Evolutionary conservation across 1,140 invertebrate genomes (phyloP), one percentile per base, ranked within the genome.

Genomic region (Ceratitis capitata): DNA sequence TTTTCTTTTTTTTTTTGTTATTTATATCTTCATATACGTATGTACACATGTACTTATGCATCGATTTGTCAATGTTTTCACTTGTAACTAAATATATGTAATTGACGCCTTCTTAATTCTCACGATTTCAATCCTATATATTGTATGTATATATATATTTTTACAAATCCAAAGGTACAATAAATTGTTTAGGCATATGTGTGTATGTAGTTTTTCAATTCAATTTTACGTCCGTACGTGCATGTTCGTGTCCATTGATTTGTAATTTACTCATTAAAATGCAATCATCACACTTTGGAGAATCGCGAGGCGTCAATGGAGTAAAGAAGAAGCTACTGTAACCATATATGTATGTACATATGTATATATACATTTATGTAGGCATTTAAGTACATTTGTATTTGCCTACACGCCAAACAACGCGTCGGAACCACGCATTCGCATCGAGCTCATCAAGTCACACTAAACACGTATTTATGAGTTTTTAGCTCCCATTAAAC

Each of bases 241-340:
- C 84, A 78, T n/a, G 42, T 35, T 39, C 45, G 49, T 78, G 49
- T 82, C 39, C 61, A 84, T 84, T 86, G 85, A 84, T 86, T 86
- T 84, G 58, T 86, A 86, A 86, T 86, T 86, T 86, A 49, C 61
- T 61, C 85, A 86, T 86, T 86, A 86, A 86, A 86, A 86, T 86
- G 82, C 85, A 86, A 86, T 86, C 85, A 84, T 78, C 39, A 78
- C 69, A 47, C 69, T 39, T 78, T 26, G 69, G 42, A 69, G 32
- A 12, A 5, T 7, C 32, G 32, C n/a, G n/a, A 10, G 19, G 16
- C 39, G n/a, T 42, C 16, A 45, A 26, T 42, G 42, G 7, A 14
- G 42, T 23, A 39, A 23, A 45, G 29, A 35, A 35, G 64, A 69
- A 19, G 14, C 32, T 26, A 14, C 12, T 42, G 4, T 45, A 78